phyloP scores from a whole-genome alignment of 2,797 vertebrate genomes.

The Babyrousa celebensis region DNA sequence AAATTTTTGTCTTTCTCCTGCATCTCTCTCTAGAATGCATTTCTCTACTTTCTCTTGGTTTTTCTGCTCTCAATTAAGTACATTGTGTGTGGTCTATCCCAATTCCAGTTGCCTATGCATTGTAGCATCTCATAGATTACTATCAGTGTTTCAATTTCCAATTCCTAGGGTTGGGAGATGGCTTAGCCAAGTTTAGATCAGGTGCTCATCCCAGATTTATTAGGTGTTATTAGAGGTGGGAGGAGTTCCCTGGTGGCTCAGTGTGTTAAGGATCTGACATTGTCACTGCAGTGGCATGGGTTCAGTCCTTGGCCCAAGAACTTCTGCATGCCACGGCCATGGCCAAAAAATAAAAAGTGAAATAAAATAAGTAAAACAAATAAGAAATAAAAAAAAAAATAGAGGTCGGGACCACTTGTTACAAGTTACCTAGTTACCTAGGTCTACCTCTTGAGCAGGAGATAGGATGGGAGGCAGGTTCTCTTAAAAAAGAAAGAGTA shows the following conservation, averaged over 20 bases:
- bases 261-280: too few relatives aligned
- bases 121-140: not conserved
- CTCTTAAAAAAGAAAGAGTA: not conserved
- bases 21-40: not conserved
- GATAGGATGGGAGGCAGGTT: not conserved
- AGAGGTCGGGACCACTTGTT: not conserved
- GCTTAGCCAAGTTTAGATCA: not conserved
- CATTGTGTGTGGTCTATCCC: not conserved
- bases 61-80: not conserved
- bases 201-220: not conserved
- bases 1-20: not conserved
- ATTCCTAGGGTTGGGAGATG: not conserved
- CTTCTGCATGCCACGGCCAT: too few relatives aligned
- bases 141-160: not conserved
- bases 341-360: too few relatives aligned
- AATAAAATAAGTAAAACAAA: too few relatives aligned
- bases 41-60: not conserved
- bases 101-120: not conserved
- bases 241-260: too few relatives aligned
- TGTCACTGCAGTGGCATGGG: too few relatives aligned
- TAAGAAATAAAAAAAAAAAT: not conserved
- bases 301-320: too few relatives aligned
- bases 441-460: not conserved
- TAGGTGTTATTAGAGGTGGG: not conserved
- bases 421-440: not conserved